These are phyloP conservation scores for Phrynocephalus forsythii DNA, from an alignment of 2,797 vertebrate genomes.

Conservation along the genomic window DNA sequence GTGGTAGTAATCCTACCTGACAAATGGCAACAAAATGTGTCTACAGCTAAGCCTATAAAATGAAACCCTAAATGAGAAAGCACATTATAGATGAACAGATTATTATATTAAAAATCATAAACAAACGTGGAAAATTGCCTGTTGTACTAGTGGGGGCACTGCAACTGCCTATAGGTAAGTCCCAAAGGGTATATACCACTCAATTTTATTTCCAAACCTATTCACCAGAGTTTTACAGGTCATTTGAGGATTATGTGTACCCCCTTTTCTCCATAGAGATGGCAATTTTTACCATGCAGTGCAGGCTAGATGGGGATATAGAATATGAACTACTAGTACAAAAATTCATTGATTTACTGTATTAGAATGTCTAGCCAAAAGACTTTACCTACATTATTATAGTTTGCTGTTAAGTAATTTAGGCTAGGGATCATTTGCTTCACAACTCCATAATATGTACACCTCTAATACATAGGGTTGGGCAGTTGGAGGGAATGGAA, in stretches of 20 bases:
- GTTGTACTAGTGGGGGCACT: background rate
- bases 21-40: background rate
- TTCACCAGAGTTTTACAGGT: background rate
- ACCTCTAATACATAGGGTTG: background rate
- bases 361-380: background rate
- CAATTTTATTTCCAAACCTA: background rate
- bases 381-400: background rate
- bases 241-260: background rate
- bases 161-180: background rate
- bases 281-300: background rate
- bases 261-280: background rate
- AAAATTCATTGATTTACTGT: background rate
- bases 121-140: background rate
- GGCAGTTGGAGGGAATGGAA: no score
- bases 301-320: background rate
- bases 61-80: background rate
- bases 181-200: background rate
- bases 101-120: background rate
- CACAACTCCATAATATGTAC: background rate
- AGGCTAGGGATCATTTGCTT: background rate
- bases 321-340: background rate
- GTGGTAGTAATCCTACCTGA: background rate
- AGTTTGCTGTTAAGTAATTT: background rate
- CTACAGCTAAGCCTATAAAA: background rate
- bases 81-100: background rate